phyloP scores from a whole-genome alignment of 2,888 invertebrate species.

The Pachymerium ferrugineum region DNA sequence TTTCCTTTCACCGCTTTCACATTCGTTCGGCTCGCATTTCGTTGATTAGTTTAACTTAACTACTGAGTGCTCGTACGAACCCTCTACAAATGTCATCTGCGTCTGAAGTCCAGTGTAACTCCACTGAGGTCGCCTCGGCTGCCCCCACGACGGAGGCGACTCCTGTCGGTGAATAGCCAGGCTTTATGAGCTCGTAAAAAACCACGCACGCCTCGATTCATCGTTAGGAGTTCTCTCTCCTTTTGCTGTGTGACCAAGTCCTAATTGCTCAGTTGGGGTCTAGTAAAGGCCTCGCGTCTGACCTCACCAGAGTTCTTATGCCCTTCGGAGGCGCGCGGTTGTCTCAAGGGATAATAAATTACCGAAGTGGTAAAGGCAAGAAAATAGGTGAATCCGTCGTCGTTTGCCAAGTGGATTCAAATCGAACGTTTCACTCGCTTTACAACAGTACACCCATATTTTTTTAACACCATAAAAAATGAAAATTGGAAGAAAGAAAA shows the following conservation, averaged over 20 bases:
- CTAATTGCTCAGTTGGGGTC: slow-evolving; percentile 21
- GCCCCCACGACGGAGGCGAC: neutral
- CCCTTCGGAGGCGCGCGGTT: slow-evolving; percentile 8
- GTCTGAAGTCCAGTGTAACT: neutral
- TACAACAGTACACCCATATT: too few relatives aligned
- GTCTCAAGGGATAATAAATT: neutral
- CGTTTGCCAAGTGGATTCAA: neutral
- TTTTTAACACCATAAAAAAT: too few relatives aligned
- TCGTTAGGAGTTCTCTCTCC: slow-evolving; percentile 9
- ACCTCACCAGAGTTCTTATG: slow-evolving; percentile 5
- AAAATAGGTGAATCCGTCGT: neutral
- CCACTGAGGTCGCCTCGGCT: neutral
- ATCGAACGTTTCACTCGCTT: neutral
- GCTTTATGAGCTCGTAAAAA: slow-evolving; percentile 21
- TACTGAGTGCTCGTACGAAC: neutral
- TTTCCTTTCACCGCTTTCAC: neutral
- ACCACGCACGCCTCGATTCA: slow-evolving; percentile 21
- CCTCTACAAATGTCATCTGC: slow-evolving; percentile 15
- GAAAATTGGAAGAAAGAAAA: neutral
- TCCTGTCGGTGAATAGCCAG: slow-evolving; percentile 10
- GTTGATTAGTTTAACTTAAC: slow-evolving; percentile 9
- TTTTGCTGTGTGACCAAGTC: slow-evolving; percentile 18
- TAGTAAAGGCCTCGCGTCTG: slow-evolving; percentile 5
- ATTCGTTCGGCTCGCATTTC: neutral
- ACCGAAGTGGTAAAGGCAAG: neutral